phyloP scores from a whole-genome alignment of 2,113 vertebrate genomes.

The Chaetodon trifascialis region DNA sequence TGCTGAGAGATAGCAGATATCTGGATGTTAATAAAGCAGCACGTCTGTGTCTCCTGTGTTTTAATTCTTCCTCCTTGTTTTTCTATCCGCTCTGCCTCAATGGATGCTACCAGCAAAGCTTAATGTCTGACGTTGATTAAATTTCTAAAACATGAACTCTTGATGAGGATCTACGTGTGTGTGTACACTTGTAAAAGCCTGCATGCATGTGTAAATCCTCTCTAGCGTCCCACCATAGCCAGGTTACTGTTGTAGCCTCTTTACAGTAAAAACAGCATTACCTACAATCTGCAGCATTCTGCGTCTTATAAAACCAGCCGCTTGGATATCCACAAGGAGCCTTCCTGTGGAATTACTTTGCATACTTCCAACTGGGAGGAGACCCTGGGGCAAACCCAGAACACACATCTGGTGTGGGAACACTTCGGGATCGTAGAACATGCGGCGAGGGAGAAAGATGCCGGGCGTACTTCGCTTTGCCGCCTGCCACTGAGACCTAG shows the following conservation, averaged over 20 bases:
- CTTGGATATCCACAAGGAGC: background rate
- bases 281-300: background rate
- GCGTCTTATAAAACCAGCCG: background rate
- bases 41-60: slow-evolving; percentile 37
- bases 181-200: background rate
- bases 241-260: background rate
- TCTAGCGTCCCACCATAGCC: background rate
- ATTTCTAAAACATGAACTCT: slow-evolving; percentile 19
- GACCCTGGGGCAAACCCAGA: slow-evolving; percentile 13
- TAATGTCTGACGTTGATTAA: slow-evolving; percentile 46
- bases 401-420: slow-evolving; percentile 29
- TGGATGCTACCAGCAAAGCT: background rate
- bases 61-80: slow-evolving; percentile 23
- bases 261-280: background rate
- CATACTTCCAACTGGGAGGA: slow-evolving; percentile 18
- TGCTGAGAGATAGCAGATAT: slow-evolving; percentile 42
- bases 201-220: background rate
- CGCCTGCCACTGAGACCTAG: background rate
- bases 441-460: slow-evolving; percentile 11
- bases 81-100: slow-evolving; percentile 37
- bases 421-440: slow-evolving; percentile 6
- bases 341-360: slow-evolving; percentile 10
- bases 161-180: slow-evolving; percentile 5
- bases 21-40: slow-evolving; percentile 56
- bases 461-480: slow-evolving; percentile 4